Conservation (phyloP, 2,113 vertebrate genomes). For the Lycocorax pyrrhopterus region DNA sequence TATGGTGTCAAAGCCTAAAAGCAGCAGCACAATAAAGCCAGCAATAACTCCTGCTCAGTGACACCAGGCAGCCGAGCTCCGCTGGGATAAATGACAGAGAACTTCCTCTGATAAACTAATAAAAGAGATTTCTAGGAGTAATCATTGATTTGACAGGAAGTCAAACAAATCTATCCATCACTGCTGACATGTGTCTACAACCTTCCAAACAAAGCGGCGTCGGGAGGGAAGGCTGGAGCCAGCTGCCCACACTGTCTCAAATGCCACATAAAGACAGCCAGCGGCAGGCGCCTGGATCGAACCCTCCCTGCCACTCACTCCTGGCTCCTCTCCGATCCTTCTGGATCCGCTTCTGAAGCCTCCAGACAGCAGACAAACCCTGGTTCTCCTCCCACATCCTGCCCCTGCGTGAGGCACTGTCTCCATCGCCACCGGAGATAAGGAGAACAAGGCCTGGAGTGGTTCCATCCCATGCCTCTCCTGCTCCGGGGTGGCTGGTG, state of each 20-base stretch:
- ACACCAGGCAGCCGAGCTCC: slow-evolving; percentile 33
- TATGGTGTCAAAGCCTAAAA: not conserved
- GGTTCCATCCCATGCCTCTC: not conserved
- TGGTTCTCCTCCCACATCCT: not conserved
- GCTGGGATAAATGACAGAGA: slow-evolving; percentile 51
- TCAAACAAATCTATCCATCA: slow-evolving; percentile 71
- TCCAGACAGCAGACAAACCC: not conserved
- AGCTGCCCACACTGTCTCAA: slow-evolving; percentile 39
- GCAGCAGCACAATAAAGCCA: not conserved
- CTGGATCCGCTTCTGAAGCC: not conserved
- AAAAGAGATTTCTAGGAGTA: slow-evolving; percentile 67
- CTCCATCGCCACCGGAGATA: not conserved
- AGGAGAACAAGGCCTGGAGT: not conserved
- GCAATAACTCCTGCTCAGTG: not conserved
- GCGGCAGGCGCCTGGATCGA: not conserved
- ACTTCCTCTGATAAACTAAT: slow-evolving; percentile 70
- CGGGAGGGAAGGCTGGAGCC: slow-evolving; percentile 7
- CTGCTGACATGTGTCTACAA: slow-evolving; percentile 59
- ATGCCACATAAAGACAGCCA: slow-evolving; percentile 15
- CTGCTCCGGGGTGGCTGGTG: not conserved
- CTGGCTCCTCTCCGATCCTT: not conserved
- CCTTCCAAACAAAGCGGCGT: slow-evolving; percentile 43
- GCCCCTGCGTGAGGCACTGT: not conserved
- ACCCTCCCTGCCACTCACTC: not conserved
- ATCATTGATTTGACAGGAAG: slow-evolving; percentile 70